Conservation (phyloP, 2,113 vertebrate species). For the Bubo scandiacus region DNA sequence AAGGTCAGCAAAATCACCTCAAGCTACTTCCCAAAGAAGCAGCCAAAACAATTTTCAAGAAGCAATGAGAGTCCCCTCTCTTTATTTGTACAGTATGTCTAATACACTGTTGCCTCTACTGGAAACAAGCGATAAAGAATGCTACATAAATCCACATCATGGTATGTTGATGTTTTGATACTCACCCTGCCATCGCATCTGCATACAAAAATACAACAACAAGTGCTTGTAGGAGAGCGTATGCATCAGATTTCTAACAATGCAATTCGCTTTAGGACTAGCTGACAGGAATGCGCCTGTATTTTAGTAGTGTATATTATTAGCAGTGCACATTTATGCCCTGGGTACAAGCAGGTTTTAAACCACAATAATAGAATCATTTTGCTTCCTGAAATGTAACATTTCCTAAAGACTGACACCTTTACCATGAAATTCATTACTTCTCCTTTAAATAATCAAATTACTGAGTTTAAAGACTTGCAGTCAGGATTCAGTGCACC, state of each 20-base stretch:
- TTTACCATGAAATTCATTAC: not conserved
- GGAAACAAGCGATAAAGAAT: conserved; percentile 22
- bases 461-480: conserved; percentile 29
- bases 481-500: conserved; percentile 41
- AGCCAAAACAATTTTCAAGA: not conserved
- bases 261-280: not conserved
- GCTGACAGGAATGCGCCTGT: conserved; percentile 1
- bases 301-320: not conserved
- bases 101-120: not conserved
- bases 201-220: conserved; percentile 34
- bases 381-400: not conserved
- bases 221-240: conserved; percentile 29
- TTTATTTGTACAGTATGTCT: not conserved
- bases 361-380: not conserved
- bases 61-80: not conserved
- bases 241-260: not conserved
- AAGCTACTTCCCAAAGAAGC: not conserved
- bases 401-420: not conserved
- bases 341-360: not conserved
- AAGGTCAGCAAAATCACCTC: not conserved
- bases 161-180: conserved; percentile 26
- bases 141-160: conserved; percentile 15
- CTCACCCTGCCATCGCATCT: conserved; percentile 46
- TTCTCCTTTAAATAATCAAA: conserved; percentile 50
- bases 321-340: not conserved